A percentile compares a stretch with the other conserved stretches of the same genome.
phyloP scores from a whole-genome alignment of 2,797 vertebrate species.

The Aotus griseimembra region DNA sequence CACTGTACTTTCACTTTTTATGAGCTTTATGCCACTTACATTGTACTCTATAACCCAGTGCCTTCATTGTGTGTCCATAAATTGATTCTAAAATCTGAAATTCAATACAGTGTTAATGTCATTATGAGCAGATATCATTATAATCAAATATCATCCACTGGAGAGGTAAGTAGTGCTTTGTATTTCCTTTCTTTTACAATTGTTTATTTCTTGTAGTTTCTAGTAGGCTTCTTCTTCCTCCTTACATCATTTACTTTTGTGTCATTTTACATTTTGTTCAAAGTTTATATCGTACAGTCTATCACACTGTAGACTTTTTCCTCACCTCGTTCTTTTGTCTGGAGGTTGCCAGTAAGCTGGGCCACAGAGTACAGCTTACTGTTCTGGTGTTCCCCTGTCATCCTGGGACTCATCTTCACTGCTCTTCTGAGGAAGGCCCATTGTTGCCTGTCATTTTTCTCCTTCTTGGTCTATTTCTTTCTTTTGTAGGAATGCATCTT shows the following conservation, averaged over 20 bases:
- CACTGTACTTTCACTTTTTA: background rate
- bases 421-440: background rate
- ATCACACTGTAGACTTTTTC: background rate
- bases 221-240: background rate
- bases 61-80: background rate
- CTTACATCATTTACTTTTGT: background rate
- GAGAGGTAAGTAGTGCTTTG: background rate
- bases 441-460: background rate
- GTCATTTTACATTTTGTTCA: background rate
- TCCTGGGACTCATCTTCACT: rapidly evolving
- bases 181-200: background rate
- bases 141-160: background rate
- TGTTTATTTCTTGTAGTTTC: background rate
- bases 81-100: background rate
- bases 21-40: background rate
- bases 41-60: background rate
- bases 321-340: background rate
- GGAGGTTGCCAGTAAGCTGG: background rate
- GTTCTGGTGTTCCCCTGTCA: background rate
- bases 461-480: background rate
- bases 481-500: background rate
- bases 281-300: background rate
- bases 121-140: background rate
- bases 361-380: background rate
- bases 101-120: background rate